Evolutionary conservation across 1,140 invertebrate species (phyloP), one percentile per base, ranked within the genome.

Genomic region (Triops cancriformis): DNA sequence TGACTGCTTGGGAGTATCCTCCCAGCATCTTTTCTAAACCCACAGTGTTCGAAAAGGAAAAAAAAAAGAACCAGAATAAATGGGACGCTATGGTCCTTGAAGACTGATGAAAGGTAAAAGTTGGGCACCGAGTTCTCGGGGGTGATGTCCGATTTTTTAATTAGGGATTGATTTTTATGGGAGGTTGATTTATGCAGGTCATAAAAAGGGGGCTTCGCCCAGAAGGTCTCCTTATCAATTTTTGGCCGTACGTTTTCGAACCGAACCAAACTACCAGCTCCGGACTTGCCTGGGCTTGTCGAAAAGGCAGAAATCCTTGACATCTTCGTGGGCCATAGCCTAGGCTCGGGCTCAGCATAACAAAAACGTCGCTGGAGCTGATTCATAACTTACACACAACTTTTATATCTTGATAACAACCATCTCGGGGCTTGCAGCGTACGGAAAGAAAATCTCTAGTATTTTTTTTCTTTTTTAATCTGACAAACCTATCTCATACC

Each of bases 121-220:
- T 64, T 5, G 18, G 18, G 51, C 18, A 64, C 51, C 51, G 14
- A 64, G 51, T 64, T 64, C 7, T 37, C 31, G 23, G 51, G 51
- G 51, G 14, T n/a, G 51, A 64, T 64, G 51, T 64, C 51, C 23
- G 51, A 64, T 10, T 64, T 64, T 64, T 64, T 64, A 64, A 64
- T 64, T 64, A 64, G 18, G 51, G 51, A 64, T 64, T 64, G 51
- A 64, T 64, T 64, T 64, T 64, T 64, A 64, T 64, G 51, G 51
- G 5, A 14, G 51, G 6, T 64, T 64, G 51, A 64, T 64, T 64
- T 64, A 64, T 64, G n/a, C 14, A 64, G 51, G 51, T 64, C 51
- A 64, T 64, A 64, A 64, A 64, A 64, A 10, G 51, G 51, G 51
- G n/a, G 51, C 51, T 64, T n/a, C n/a, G 14, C 51, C 31, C 51